A percentile compares a stretch with the other conserved stretches of the same genome.
phyloP scores from a whole-genome alignment of 2,797 vertebrate species.

The Tokudaia tokunoshimensis region DNA sequence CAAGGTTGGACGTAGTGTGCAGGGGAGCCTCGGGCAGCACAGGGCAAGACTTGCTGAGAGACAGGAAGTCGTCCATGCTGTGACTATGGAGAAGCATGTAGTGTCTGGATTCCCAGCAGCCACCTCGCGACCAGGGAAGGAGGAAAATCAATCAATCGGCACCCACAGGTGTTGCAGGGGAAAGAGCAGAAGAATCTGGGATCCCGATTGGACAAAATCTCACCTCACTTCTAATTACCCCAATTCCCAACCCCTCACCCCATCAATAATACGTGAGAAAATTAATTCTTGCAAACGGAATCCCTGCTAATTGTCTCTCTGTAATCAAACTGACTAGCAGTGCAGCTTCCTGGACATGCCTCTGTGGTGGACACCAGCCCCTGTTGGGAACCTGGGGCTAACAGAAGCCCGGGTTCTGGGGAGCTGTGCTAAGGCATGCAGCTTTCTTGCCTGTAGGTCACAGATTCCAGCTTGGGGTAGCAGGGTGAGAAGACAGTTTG shows the following conservation, averaged over 20 bases:
- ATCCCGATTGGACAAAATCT: neutral
- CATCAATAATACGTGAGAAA: neutral
- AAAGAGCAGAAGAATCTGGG: neutral
- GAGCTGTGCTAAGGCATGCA: too few species aligned
- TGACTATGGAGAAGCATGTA: neutral
- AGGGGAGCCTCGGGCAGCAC: neutral
- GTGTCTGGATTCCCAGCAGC: neutral
- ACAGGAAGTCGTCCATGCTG: neutral
- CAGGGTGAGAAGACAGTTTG: neutral
- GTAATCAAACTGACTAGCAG: neutral
- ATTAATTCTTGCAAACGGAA: fast-evolving
- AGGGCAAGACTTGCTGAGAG: neutral
- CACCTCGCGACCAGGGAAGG: neutral
- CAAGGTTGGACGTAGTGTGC: neutral
- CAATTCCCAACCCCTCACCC: neutral
- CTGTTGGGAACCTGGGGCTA: fast-evolving
- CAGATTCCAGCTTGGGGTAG: neutral
- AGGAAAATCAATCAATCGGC: too few species aligned
- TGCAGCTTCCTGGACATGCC: neutral
- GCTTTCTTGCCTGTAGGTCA: neutral
- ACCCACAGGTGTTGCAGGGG: too few species aligned
- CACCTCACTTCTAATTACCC: neutral
- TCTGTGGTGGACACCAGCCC: fast-evolving
- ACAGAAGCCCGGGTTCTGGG: too few species aligned
- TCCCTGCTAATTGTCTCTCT: neutral